Evolutionary conservation across 2,797 vertebrate genomes (phyloP).

Genomic region (Hemibagrus guttatus): DNA sequence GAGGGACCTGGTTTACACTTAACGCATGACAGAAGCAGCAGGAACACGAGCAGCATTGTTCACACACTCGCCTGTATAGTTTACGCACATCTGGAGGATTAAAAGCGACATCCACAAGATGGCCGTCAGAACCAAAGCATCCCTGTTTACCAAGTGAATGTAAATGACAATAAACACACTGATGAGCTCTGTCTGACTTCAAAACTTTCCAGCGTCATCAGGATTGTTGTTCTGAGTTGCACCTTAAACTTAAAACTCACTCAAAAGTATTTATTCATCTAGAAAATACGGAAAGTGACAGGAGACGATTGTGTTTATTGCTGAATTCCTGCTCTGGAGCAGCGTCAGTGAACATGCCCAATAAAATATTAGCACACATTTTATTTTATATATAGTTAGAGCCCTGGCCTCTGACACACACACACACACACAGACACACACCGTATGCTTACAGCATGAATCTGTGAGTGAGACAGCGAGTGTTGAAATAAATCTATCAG

Average conservation of each 20-base stretch:
- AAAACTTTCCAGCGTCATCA: neutral
- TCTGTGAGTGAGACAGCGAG: no score
- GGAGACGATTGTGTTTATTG: neutral
- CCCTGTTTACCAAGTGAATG: neutral
- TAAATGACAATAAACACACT: neutral
- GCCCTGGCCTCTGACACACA: neutral
- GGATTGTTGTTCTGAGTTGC: neutral
- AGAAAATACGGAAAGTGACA: neutral
- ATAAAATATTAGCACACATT: no score
- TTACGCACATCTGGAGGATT: neutral
- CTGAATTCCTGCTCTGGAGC: neutral
- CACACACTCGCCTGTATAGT: slow-evolving; percentile 11
- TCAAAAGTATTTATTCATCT: neutral
- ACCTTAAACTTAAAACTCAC: neutral
- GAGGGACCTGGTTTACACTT: neutral
- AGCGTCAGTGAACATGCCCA: neutral
- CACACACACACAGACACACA: slow-evolving; percentile 47
- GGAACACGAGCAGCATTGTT: slow-evolving; percentile 7
- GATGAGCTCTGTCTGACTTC: neutral
- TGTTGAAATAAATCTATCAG: no score
- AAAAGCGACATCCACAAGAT: neutral
- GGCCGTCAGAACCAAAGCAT: neutral
- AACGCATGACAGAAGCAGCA: neutral
- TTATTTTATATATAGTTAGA: neutral
- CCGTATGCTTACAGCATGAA: no score